Evolutionary conservation across 2,888 invertebrate species (phyloP), one percentile per base, ranked within the genome.

Genomic region (Tubiluchus corallicola): DNA sequence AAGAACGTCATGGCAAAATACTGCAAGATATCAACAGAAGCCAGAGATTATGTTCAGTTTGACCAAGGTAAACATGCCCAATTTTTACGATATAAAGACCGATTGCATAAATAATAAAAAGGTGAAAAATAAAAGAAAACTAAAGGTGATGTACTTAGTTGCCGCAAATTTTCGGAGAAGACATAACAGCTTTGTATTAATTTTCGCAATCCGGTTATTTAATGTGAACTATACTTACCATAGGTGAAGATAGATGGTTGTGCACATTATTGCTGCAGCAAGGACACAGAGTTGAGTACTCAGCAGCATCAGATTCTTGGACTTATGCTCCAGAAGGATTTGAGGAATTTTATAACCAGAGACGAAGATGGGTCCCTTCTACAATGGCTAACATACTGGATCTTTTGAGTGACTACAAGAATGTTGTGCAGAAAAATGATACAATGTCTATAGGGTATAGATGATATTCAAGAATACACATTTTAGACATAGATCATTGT

Each of bases 361-460:
- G 96, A 49, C 78, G 96, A 60, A 76, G 98, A 53, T 98, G 96
- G 98, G 90, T 90, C 48, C 96, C 96, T 3, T 98, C 96, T 0
- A 98, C 96, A 38, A 83, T 98, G 63, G 96, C 96, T 48, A 98
- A 98, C 64, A 94, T 96, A 61, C 81, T 96, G 78, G 98, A 98
- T 66, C 71, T 98, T 57, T 75, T 92, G 1, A 76, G 76, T 29
- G 29, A 29, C 29, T 9, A n/a, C n/a, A 5, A 85, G 62, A 75
- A 79, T 53, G 94, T 94, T 0, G 87, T 96, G 48, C 79, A 82
- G 63, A 81, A 90, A 54, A 98, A 98, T 63, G 94, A 96, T 62
- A 94, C 92, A 60, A 94, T 98, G 55, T 94, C 94, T 0, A 71
- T 85, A 57, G 58, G 58, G 60, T 51, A n/a, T n/a, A n/a, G n/a